phyloP scores from a whole-genome alignment of 1,140 invertebrate genomes.

The Calosoma granatense region DNA sequence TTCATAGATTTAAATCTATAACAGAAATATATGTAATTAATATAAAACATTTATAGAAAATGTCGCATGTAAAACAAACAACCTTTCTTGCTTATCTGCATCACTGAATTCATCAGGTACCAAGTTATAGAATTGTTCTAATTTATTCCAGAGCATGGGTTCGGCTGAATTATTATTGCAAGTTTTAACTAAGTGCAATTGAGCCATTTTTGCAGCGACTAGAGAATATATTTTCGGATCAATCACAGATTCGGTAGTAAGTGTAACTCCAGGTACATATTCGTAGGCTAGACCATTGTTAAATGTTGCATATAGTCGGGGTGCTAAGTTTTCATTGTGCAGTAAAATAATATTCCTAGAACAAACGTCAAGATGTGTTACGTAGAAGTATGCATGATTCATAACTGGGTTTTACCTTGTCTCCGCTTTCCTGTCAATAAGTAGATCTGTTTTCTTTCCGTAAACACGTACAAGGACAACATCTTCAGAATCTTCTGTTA shows the following conservation, averaged over 20 bases:
- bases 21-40: conserved; percentile 22
- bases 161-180: conserved; percentile 31
- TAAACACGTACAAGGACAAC: conserved; percentile 84
- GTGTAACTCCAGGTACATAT: conserved; percentile 73
- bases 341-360: conserved; percentile 59
- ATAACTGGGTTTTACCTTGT: conserved; percentile 42
- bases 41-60: too few species aligned
- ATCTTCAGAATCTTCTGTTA: conserved; percentile 36
- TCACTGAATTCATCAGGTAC: conserved; percentile 55
- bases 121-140: conserved; percentile 61
- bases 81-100: conserved; percentile 53
- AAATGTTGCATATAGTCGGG: conserved; percentile 83
- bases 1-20: conserved; percentile 60
- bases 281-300: conserved; percentile 91
- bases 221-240: conserved; percentile 59
- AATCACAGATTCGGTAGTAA: conserved; percentile 60
- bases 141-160: conserved; percentile 64
- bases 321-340: conserved; percentile 65
- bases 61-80: conserved; percentile 18
- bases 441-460: conserved; percentile 84
- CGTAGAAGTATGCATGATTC: conserved; percentile 1
- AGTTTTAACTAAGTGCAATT: conserved; percentile 60
- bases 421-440: conserved; percentile 84
- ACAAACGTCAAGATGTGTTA: conserved; percentile 14
- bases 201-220: conserved; percentile 69